Base-by-base conservation (phyloP, 2,797 vertebrate genomes). In the Rhabdophis nuchalis region DNA sequence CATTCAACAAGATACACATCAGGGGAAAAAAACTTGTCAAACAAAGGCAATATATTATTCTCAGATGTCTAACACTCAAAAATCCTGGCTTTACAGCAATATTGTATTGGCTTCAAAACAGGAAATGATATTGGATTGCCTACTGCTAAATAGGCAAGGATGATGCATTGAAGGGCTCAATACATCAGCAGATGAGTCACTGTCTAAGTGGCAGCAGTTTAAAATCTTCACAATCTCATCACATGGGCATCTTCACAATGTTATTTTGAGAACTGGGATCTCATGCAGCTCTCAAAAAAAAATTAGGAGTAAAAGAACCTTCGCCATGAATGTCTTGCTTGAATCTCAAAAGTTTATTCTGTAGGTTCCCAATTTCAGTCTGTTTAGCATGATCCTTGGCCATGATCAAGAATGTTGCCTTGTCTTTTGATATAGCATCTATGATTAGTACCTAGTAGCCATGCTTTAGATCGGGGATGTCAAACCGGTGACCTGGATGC, bases 251-350 rank as follows among this genome's bases (percentile, higher is more conserved):
- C 72, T 86, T 90, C 20, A 60, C n/a, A 72, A n/a, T 6, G 41
- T 41, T 23, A 54, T 68, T 92, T 86, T 56, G 20, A 29, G 58
- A 86, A 72, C 5, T 57, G 32, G 50, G 57, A 50, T 53, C 53
- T 64, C 36, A 77, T 12, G 8, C 8, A 60, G 1, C 60, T 72
- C 89, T 90, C 94, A 8, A 7, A 92, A 91, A 92, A 91, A 94
- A 36, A 90, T 87, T 72, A 0, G 85, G 86, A 88, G 18, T 41
- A 18, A 0, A 0, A 0, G 52, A 86, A 36, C 0, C 32, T 88
- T 93, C 94, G 0, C 41, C 77, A 16, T 27, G 32, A 36, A 60
- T 1, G 36, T 2, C 13, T 87, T 1, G 2, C 20, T 58, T 72
- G 18, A n/a, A 52, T 23, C 7, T 72, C 23, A 27, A n/a, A 86